A percentile compares a stretch with the other conserved stretches of the same genome.
Evolutionary conservation across 2,797 vertebrate genomes (phyloP).

Genomic region (Mallotus villosus): DNA sequence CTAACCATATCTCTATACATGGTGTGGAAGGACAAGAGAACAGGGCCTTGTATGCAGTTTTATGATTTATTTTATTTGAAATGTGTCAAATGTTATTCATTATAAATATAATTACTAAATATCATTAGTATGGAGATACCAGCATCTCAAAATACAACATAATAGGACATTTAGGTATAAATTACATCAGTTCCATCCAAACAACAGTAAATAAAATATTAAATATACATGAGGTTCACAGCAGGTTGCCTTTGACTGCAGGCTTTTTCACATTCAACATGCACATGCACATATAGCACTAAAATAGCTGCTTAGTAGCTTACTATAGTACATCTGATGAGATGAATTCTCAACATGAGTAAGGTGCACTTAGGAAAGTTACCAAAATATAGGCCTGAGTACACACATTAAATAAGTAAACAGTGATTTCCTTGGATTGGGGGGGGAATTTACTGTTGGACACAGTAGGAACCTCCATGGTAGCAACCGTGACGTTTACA

Average conservation of each 20-base stretch:
- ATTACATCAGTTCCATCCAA: constrained; percentile 3
- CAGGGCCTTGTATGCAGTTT: neutral
- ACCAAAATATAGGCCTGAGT: neutral
- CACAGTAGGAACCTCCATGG: neutral
- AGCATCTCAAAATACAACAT: constrained; percentile 59
- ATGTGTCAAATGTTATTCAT: too few species aligned
- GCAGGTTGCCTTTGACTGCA: too few species aligned
- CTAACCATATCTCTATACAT: neutral
- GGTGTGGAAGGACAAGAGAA: neutral
- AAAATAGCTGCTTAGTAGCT: too few species aligned
- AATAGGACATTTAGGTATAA: constrained; percentile 53
- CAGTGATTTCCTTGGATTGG: constrained; percentile 34
- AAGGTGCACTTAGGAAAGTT: neutral
- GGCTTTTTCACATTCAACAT: too few species aligned
- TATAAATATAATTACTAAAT: constrained; percentile 13
- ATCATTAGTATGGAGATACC: constrained; percentile 49
- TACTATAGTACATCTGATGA: too few species aligned
- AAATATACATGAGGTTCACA: neutral
- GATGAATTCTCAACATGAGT: neutral
- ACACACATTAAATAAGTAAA: neutral
- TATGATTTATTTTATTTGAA: too few species aligned
- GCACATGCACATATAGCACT: too few species aligned
- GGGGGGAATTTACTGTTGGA: neutral
- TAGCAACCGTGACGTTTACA: neutral
- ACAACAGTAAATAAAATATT: neutral